Conservation (phyloP, 2,888 invertebrate species). For the Reticulitermes lucifugus region DNA sequence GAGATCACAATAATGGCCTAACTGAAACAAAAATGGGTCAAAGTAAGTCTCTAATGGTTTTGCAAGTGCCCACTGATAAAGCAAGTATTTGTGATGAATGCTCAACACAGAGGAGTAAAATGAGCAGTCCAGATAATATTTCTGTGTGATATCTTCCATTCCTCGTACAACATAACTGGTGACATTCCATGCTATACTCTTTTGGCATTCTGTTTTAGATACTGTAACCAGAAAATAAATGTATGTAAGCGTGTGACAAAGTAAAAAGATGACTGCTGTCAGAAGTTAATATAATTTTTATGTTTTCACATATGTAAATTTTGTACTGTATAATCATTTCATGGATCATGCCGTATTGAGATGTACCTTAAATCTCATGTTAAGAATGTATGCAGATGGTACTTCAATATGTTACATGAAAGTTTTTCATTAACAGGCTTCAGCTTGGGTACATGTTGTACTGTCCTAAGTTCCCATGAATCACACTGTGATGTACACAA, state of each 20-base stretch:
- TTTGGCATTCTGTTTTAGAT: background rate
- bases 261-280: background rate
- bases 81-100: background rate
- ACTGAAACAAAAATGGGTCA: constrained; percentile 26
- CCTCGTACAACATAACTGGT: background rate
- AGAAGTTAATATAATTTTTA: background rate
- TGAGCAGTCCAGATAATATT: background rate
- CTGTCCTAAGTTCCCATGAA: too few relatives aligned
- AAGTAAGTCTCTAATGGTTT: constrained; percentile 5
- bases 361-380: background rate
- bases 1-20: background rate
- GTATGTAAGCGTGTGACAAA: background rate
- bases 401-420: too few relatives aligned
- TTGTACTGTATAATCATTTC: background rate
- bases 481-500: too few relatives aligned
- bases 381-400: too few relatives aligned
- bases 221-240: background rate
- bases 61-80: background rate
- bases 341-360: background rate
- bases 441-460: too few relatives aligned
- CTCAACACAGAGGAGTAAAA: background rate
- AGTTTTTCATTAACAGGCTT: too few relatives aligned
- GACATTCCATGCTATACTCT: background rate
- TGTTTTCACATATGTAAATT: background rate
- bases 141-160: constrained; percentile 7